Evolutionary conservation across 2,888 invertebrate species (phyloP), one percentile per base, ranked within the genome.

Genomic region (Andricus curvator): DNA sequence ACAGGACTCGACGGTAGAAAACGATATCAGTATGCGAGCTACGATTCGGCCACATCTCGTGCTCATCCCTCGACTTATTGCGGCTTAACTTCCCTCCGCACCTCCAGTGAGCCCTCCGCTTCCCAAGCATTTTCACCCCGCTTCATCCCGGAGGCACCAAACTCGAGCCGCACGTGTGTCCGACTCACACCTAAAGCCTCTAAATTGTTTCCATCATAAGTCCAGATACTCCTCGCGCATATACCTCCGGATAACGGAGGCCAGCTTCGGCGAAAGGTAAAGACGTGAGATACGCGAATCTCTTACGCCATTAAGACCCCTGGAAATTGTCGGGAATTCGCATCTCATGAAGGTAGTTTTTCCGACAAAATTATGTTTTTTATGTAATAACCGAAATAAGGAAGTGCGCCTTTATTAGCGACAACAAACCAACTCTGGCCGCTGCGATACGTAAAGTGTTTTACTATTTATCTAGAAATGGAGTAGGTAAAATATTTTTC

Each of bases 131-230:
- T 29, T 76, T 80, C 68, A 68, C 77, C 78, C 78, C 66, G 80
- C 83, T 81, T 80, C 81, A 79, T 82, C 80, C 80, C 79, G 78
- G 48, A 56, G 70, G 66, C 67, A 82, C 76, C 80, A 74, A 70
- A 89, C 84, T 25, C 65, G 56, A 68, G 74, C 44, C 80, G 78
- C 82, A 81, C 81, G 84, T 84, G 84, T 81, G 88, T 88, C 87
- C 86, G 86, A 86, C 85, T 84, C 85, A 84, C 84, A 83, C 80
- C 81, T 89, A 92, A 92, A 92, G 90, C 92, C 90, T 89, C 91
- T 92, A 92, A 92, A 92, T 92, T 92, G 92, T 92, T 92, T 92
- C 92, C 91, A 88, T 92, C 92, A 92, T 92, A 92, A 92, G 92
- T 92, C 91, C 92, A 91, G 92, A 92, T 92, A 92, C 92, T 91